A percentile compares a stretch with the other conserved stretches of the same genome.
Evolutionary conservation across 2,797 vertebrate species (phyloP).

Genomic region (Chloroceryle inda): DNA sequence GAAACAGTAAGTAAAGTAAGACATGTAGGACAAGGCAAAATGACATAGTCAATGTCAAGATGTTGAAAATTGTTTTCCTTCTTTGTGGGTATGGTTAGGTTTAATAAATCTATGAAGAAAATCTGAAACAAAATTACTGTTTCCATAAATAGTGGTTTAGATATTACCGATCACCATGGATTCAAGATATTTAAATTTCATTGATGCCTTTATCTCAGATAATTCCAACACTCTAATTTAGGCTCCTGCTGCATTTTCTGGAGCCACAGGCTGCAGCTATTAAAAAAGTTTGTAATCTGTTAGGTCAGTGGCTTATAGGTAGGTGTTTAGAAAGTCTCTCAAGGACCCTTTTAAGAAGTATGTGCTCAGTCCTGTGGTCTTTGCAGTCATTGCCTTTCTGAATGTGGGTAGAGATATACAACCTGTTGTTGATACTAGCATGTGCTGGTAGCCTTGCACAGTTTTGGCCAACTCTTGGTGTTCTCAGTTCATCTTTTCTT

Average conservation of each 20-base stretch:
- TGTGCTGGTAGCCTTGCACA: not conserved
- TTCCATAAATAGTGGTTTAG: not conserved
- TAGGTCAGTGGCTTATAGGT: not conserved
- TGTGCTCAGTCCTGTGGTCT: not conserved
- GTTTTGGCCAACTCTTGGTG: not conserved
- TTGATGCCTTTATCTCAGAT: not conserved
- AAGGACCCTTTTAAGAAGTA: not conserved
- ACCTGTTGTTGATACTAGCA: fast-evolving
- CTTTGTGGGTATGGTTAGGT: not conserved
- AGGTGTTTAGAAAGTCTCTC: not conserved
- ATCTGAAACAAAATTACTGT: not conserved
- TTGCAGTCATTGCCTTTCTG: not conserved
- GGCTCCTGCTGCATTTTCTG: not conserved
- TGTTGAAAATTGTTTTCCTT: not conserved
- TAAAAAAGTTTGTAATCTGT: not conserved
- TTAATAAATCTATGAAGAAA: not conserved
- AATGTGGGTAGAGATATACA: not conserved
- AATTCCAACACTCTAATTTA: not conserved
- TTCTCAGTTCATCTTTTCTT: not conserved
- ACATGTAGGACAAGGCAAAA: not conserved
- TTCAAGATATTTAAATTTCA: not conserved
- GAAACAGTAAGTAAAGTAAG: not conserved
- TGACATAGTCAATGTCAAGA: not conserved
- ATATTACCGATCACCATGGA: not conserved
- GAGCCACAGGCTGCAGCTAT: not conserved